A percentile compares a stretch with the other conserved stretches of the same genome.
phyloP scores from a whole-genome alignment of 2,113 vertebrate genomes.

The Symphodus melops region DNA sequence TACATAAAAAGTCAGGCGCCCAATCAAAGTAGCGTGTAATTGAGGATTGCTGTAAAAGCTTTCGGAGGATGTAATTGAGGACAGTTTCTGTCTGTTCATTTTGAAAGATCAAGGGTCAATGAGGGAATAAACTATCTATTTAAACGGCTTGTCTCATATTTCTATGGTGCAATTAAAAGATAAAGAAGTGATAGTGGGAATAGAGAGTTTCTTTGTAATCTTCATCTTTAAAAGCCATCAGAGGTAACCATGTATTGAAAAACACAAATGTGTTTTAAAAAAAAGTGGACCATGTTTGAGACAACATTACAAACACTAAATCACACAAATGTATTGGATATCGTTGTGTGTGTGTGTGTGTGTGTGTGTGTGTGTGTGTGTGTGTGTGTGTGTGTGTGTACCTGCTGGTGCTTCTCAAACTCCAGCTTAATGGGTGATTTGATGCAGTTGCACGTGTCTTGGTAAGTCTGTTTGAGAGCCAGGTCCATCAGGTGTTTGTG shows the following conservation, averaged over 20 bases:
- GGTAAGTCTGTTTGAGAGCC: slow-evolving; percentile 95
- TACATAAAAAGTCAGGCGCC: not conserved
- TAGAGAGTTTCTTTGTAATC: not conserved
- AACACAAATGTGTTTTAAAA: not conserved
- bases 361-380: slow-evolving; percentile 43
- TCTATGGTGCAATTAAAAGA: not conserved
- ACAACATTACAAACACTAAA: not conserved
- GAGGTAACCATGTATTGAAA: not conserved
- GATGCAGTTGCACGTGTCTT: slow-evolving; percentile 98
- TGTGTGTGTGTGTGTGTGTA: slow-evolving; percentile 68
- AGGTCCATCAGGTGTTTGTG: slow-evolving; percentile 98
- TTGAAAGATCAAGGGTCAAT: not conserved
- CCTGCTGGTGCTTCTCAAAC: slow-evolving; percentile 98
- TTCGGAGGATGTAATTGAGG: not conserved
- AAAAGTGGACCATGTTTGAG: not conserved
- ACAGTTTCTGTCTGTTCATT: not conserved
- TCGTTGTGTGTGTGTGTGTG: slow-evolving; percentile 52
- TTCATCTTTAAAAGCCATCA: not conserved
- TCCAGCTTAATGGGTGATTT: slow-evolving; percentile 98
- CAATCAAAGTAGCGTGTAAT: not conserved
- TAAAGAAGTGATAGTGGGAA: not conserved
- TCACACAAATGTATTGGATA: not conserved
- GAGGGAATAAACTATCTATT: not conserved
- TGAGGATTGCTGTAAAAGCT: not conserved
- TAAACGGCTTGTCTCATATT: not conserved